phyloP scores from a whole-genome alignment of 2,888 invertebrate genomes.

The Hyppa rectilinea region DNA sequence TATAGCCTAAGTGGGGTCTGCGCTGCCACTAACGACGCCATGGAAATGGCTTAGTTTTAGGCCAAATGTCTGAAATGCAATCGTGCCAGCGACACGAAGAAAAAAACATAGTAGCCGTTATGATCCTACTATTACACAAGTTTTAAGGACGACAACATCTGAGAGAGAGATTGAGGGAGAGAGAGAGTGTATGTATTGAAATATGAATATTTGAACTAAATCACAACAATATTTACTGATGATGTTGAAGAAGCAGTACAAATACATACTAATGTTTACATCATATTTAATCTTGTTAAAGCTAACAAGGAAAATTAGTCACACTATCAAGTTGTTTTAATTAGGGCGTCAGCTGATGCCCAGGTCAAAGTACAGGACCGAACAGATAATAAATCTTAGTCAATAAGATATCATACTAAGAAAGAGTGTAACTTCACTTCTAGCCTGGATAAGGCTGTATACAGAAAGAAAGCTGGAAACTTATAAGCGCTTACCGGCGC shows the following conservation, averaged over 20 bases:
- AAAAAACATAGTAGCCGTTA: not conserved
- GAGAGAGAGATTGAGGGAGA: too few relatives aligned
- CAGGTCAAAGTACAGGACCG: constrained; percentile 43
- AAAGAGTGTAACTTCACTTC: not conserved
- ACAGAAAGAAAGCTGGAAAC: too few relatives aligned
- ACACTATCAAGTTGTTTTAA: constrained; percentile 12
- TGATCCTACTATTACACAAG: not conserved
- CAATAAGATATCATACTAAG: constrained; percentile 28
- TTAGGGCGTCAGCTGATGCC: constrained; percentile 22
- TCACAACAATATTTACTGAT: not conserved
- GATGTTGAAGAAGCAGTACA: not conserved
- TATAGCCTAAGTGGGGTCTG: too few relatives aligned
- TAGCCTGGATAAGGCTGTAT: too few relatives aligned
- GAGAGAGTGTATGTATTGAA: not conserved
- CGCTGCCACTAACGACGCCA: too few relatives aligned
- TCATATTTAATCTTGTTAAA: constrained; percentile 13
- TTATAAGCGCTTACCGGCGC: too few relatives aligned
- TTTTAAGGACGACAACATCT: not conserved
- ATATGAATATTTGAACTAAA: not conserved
- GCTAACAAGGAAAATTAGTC: constrained; percentile 15
- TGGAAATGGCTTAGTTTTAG: too few relatives aligned
- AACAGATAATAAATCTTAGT: constrained; percentile 33
- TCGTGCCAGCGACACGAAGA: too few relatives aligned
- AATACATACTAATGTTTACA: not conserved
- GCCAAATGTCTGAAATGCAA: too few relatives aligned